These are phyloP conservation scores for Limnodromus scolopaceus DNA, from an alignment of 2,797 vertebrate genomes.

Conservation along the genomic window DNA sequence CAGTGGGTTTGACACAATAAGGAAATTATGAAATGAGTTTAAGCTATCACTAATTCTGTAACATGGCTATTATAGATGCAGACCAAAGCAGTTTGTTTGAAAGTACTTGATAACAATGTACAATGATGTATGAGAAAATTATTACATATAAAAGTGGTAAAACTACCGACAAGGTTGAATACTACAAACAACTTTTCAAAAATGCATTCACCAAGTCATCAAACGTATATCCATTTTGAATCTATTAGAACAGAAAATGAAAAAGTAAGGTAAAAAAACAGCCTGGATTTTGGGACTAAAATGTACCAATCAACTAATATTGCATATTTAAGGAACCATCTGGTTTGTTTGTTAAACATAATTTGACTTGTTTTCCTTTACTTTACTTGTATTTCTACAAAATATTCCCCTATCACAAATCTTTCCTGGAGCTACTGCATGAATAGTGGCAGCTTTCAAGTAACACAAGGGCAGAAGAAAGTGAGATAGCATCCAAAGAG, in stretches of 20 bases:
- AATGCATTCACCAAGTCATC: not conserved
- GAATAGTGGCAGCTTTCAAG: not conserved
- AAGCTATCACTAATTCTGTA: not conserved
- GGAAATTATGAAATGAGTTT: not conserved
- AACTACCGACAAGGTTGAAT: slow-evolving; percentile 20
- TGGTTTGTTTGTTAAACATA: not conserved
- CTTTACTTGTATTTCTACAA: not conserved
- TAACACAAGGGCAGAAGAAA: not conserved
- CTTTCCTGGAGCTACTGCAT: not conserved
- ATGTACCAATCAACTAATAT: not conserved
- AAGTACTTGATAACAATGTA: not conserved
- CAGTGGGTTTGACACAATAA: not conserved
- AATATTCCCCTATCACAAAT: not conserved
- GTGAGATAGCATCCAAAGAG: not conserved
- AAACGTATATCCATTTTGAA: not conserved
- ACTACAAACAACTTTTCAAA: slow-evolving; percentile 28
- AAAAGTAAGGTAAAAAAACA: not conserved
- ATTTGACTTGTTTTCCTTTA: not conserved
- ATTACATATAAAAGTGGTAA: slow-evolving; percentile 6
- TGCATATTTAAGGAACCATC: not conserved
- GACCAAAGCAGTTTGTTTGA: not conserved
- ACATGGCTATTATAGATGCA: not conserved
- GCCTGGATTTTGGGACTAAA: not conserved
- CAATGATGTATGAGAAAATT: not conserved
- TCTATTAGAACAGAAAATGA: not conserved